Evolutionary conservation across 2,113 vertebrate species (phyloP).

Genomic region (Cisticola juncidis): DNA sequence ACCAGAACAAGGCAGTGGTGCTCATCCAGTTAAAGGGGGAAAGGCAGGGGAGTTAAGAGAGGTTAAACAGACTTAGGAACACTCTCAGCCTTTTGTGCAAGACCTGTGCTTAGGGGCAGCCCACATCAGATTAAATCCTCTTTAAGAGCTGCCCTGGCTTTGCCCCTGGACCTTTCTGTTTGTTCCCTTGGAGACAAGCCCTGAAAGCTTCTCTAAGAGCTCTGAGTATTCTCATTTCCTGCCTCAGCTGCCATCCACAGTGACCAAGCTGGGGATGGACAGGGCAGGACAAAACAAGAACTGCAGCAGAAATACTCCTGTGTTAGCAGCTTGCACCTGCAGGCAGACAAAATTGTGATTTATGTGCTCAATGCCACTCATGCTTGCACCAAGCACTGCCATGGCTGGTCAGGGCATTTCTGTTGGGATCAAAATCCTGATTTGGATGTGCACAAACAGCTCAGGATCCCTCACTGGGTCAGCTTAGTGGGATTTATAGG

Average conservation of each 20-base stretch:
- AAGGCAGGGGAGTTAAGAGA: background rate
- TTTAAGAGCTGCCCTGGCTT: background rate
- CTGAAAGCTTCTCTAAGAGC: background rate
- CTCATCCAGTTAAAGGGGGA: background rate
- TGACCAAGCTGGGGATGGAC: background rate
- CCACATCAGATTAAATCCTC: slow-evolving; percentile 3
- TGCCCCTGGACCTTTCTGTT: background rate
- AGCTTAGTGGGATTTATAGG: background rate
- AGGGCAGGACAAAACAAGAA: background rate
- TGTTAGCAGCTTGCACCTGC: background rate
- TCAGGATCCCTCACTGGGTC: background rate
- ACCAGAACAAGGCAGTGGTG: background rate
- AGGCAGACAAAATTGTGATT: background rate
- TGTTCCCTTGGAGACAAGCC: slow-evolving; percentile 42
- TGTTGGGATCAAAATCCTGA: accelerated
- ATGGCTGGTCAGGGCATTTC: background rate
- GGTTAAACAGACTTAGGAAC: background rate
- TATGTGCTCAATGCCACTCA: background rate
- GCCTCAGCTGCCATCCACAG: background rate
- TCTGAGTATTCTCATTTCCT: background rate
- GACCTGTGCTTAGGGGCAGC: background rate
- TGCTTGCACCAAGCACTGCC: background rate
- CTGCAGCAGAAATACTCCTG: background rate
- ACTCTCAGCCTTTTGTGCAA: background rate
- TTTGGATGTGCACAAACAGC: background rate